Conservation (phyloP, 2,797 vertebrate species). For the Myotis planiceps region DNA sequence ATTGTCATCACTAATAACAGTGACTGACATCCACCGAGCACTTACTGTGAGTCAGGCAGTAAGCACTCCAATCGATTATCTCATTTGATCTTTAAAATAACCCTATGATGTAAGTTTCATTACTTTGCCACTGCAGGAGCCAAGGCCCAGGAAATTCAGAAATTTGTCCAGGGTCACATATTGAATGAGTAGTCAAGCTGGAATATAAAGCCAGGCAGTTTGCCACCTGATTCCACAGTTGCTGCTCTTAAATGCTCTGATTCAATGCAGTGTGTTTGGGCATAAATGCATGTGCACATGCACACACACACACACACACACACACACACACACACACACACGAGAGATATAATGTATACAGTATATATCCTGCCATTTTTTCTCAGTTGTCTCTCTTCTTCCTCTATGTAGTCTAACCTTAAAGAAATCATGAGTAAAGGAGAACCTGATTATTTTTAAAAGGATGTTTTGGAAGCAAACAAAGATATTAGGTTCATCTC, state of each 20-base stretch:
- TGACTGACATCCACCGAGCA: not conserved
- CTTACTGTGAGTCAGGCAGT: not conserved
- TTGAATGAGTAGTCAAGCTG: not conserved
- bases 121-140: not conserved
- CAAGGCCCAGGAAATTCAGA: conserved; percentile 15
- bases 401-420: not conserved
- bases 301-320: too few relatives aligned
- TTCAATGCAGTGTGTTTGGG: not conserved
- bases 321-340: not conserved
- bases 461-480: not conserved
- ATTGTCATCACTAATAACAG: not conserved
- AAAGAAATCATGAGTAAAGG: not conserved
- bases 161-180: not conserved
- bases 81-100: conserved; percentile 51
- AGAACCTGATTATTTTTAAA: conserved; percentile 32
- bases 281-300: not conserved
- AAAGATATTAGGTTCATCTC: conserved; percentile 19
- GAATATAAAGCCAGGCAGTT: not conserved
- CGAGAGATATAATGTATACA: not conserved
- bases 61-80: not conserved
- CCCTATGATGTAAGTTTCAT: not conserved
- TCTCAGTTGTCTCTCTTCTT: not conserved
- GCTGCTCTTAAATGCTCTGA: not conserved
- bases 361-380: not conserved
- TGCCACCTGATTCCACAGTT: not conserved